Evolutionary conservation across 1,140 invertebrate species (phyloP), one percentile per base, ranked within the genome.

Genomic region (Mycetomoellerius zeteki): DNA sequence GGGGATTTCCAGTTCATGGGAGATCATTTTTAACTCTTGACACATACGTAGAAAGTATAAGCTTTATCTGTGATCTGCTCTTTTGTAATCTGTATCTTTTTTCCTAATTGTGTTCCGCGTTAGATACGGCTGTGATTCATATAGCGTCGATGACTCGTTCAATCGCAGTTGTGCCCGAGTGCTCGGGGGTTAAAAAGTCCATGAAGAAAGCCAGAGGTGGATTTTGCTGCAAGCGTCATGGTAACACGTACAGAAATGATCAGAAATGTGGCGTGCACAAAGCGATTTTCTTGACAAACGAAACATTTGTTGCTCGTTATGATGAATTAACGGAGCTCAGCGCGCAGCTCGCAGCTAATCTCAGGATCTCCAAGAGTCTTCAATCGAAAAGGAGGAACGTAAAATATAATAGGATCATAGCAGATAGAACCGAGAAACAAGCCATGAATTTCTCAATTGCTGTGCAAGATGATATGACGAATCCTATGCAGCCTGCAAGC

Each of bases 11-110:
- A 19, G 12, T 56, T 19, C 30, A 33, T 3, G 1, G 8, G 4
- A 24, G 27, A 21, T 0, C 30, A 1, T n/a, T 56, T n/a, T 56
- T 76, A 30, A 16, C 19, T 69, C 33, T 50, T 47, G 37, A 24
- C 64, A 67, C 64, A 67, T 33, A 47, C 37, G 3, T 56, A 37
- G 12, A 30, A 73, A 58, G 27, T 56, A 58, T 5, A 75, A 75
- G 52, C 14, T 21, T 54, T 56, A 37, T 76, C 72, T 43, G 73
- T 62, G 33, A 62, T 27, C 16, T 62, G 3, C 1, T 43, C 14
- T 6, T 76, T 24, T 21, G 56, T 54, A 54, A 50, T 30, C 21
- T 56, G 5, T 56, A n/a, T 43, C 24, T 75, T 27, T 37, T n/a
- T 19, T 54, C 7, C 8, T 0, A 14, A 33, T 73, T 33, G 8